Conservation (phyloP, 64 coral and sea anemone species). For the Porites lutea region DNA sequence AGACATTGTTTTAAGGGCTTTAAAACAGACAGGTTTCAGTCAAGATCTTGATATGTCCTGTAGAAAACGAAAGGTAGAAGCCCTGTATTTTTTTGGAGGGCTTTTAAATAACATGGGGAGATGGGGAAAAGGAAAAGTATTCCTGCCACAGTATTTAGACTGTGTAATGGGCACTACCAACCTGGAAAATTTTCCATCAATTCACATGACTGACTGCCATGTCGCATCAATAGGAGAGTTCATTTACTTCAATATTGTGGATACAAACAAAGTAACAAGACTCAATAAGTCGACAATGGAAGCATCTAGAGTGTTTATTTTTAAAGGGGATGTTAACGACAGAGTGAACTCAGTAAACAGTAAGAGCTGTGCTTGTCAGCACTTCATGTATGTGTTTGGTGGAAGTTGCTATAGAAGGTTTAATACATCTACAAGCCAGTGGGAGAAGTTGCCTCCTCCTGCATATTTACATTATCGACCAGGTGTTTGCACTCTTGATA, state of each 20-base stretch:
- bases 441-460: slow-evolving; percentile 36
- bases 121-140: not conserved
- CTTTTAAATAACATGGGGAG: not conserved
- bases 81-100: slow-evolving; percentile 33
- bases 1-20: slow-evolving; percentile 21
- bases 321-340: too few relatives aligned
- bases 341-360: slow-evolving; percentile 61
- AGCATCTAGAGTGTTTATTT: not conserved
- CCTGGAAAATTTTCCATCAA: not conserved
- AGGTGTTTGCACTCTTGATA: slow-evolving; percentile 64
- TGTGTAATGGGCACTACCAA: not conserved
- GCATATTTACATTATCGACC: slow-evolving; percentile 57
- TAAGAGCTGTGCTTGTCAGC: slow-evolving; percentile 43
- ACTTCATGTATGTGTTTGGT: slow-evolving; percentile 68
- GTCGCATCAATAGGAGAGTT: not conserved
- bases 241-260: not conserved
- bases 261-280: not conserved
- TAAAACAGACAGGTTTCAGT: not conserved
- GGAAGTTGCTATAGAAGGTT: slow-evolving; percentile 52
- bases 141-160: not conserved
- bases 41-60: not conserved
- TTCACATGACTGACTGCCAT: not conserved
- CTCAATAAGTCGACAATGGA: not conserved
- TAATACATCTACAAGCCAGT: slow-evolving; percentile 9
- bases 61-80: slow-evolving; percentile 19